Percentiles rank a stretch among this genome's conserved stretches.
phyloP scores from a whole-genome alignment of 2,113 vertebrate genomes.

The Miniopterus natalensis region DNA sequence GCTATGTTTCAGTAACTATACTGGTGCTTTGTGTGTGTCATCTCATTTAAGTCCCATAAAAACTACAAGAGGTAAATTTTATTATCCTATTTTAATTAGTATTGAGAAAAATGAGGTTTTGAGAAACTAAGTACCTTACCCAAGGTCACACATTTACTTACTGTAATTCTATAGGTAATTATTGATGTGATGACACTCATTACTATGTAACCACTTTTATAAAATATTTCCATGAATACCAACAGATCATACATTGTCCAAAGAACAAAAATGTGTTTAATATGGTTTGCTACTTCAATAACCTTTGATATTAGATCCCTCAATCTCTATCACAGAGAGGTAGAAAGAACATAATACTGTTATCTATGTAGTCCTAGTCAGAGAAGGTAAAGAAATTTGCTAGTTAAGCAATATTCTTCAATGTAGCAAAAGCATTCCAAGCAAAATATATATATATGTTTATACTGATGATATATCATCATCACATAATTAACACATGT shows the following conservation, averaged over 20 bases:
- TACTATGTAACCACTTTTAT: not conserved
- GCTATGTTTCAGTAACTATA: not conserved
- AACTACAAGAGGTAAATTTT: not conserved
- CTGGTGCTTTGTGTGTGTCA: not conserved
- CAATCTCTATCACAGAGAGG: not conserved
- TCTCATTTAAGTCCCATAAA: not conserved
- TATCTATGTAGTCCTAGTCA: not conserved
- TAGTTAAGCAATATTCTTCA: conserved; percentile 20
- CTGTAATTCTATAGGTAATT: not conserved
- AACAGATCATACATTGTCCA: not conserved
- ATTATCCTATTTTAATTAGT: conserved; percentile 48
- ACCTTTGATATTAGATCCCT: conserved; percentile 41
- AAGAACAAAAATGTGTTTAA: conserved; percentile 41
- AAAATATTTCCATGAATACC: conserved; percentile 53
- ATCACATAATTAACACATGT: conserved; percentile 8
- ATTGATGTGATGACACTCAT: not conserved
- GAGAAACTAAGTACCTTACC: not conserved
- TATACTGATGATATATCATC: not conserved
- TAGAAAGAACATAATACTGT: not conserved
- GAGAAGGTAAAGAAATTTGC: conserved; percentile 24
- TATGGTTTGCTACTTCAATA: not conserved
- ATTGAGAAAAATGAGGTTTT: conserved; percentile 14
- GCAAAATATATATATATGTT: not conserved
- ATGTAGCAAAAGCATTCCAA: not conserved
- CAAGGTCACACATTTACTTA: not conserved